These are phyloP conservation scores for Morone saxatilis DNA, from an alignment of 2,113 vertebrate species.

Conservation along the genomic window DNA sequence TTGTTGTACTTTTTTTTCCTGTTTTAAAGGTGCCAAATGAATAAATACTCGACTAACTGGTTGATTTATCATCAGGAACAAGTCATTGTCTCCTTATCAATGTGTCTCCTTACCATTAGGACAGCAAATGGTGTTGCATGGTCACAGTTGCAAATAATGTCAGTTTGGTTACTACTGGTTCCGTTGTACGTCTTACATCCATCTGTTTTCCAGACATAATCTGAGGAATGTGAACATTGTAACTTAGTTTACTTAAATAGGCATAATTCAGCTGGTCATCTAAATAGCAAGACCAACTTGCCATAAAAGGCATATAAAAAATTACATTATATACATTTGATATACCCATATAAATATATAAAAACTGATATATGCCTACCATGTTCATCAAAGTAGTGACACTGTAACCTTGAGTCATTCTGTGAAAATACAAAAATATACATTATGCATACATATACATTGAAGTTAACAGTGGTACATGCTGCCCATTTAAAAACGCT, in stretches of 20 bases:
- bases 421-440: slow-evolving; percentile 47
- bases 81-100: no score
- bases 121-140: slow-evolving; percentile 80
- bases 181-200: slow-evolving; percentile 51
- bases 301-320: no score
- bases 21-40: neutral
- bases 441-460: neutral
- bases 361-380: slow-evolving; percentile 48
- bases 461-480: neutral
- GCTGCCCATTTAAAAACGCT: neutral
- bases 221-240: slow-evolving; percentile 2
- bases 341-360: no score
- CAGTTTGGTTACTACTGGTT: fast-evolving
- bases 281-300: neutral
- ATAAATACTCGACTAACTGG: neutral
- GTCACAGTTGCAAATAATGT: slow-evolving; percentile 62
- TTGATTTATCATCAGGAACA: neutral
- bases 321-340: neutral
- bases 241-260: neutral
- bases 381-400: slow-evolving; percentile 53
- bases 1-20: neutral
- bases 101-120: slow-evolving; percentile 67
- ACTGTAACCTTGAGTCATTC: slow-evolving; percentile 17
- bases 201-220: slow-evolving; percentile 39
- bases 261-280: neutral